Conservation (phyloP, 2,113 vertebrate species). For the Sander vitreus region DNA sequence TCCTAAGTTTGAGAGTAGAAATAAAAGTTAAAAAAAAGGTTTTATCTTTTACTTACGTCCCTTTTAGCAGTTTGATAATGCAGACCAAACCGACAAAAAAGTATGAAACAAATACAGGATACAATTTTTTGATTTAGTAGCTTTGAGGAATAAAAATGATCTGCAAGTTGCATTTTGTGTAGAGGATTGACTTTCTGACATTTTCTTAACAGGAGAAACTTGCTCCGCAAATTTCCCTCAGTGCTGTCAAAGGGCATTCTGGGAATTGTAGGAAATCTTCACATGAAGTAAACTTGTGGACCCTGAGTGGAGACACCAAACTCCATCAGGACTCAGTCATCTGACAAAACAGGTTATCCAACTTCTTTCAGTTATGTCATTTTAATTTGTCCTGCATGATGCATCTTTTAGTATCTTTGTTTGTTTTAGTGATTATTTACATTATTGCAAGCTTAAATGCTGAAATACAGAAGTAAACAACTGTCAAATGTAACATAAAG, state of each 20-base stretch:
- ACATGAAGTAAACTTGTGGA: not conserved
- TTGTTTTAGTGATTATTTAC: not conserved
- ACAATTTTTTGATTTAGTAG: not conserved
- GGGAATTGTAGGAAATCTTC: not conserved
- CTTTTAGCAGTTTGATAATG: not conserved
- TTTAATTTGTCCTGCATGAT: not conserved
- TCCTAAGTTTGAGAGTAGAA: no score
- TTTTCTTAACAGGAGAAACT: not conserved
- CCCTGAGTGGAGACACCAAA: not conserved
- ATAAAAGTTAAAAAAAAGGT: no score
- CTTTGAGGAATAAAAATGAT: not conserved
- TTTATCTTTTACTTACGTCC: not conserved
- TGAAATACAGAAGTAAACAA: not conserved
- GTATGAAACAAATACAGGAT: not conserved
- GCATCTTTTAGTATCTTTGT: not conserved
- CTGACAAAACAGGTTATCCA: not conserved
- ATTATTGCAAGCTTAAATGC: not conserved
- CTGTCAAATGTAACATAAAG: no score
- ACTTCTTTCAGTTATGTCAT: not conserved
- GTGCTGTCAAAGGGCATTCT: not conserved
- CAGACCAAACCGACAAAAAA: not conserved
- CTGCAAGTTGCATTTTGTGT: not conserved
- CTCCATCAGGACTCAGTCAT: not conserved
- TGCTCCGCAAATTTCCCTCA: not conserved
- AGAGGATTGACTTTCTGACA: not conserved